phyloP scores from a whole-genome alignment of 2,797 vertebrate species.

The Cottoperca gobio region DNA sequence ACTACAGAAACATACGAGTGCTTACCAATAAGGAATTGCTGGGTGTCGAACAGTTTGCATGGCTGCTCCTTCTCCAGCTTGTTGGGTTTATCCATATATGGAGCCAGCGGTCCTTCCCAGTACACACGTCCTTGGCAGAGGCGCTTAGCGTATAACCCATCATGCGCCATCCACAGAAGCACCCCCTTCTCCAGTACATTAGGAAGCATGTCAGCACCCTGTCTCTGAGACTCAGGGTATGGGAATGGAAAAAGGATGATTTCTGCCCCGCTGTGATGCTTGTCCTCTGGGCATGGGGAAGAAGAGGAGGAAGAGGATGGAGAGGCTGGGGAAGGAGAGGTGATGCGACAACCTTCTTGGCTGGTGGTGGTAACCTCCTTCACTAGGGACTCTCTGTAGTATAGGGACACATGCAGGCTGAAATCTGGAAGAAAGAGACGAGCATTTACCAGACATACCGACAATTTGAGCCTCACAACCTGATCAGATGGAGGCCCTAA shows the following conservation, averaged over 20 bases:
- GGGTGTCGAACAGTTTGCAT: conserved; percentile 96
- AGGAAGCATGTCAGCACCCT: conserved; percentile 94
- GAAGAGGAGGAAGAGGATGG: conserved; percentile 79
- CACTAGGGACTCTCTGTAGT: conserved; percentile 94
- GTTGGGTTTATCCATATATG: conserved; percentile 92
- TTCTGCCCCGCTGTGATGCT: conserved; percentile 86
- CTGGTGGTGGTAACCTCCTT: conserved; percentile 93
- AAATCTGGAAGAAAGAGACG: conserved; percentile 84
- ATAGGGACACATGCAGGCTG: conserved; percentile 93
- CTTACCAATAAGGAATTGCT: conserved; percentile 95
- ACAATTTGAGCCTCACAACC: not conserved
- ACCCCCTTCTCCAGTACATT: conserved; percentile 92
- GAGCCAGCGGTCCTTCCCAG: conserved; percentile 95
- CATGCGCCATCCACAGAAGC: conserved; percentile 92
- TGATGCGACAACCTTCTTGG: conserved; percentile 94
- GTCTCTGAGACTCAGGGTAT: conserved; percentile 92
- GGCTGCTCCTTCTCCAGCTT: conserved; percentile 96
- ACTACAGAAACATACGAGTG: not conserved
- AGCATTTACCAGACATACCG: not conserved
- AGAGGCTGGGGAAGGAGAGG: conserved; percentile 80
- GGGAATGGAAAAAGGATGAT: conserved; percentile 93
- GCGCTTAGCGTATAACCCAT: conserved; percentile 95
- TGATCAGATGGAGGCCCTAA: not conserved
- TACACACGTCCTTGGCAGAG: conserved; percentile 95
- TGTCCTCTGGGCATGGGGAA: conserved; percentile 85